Evolutionary conservation across 1,140 invertebrate genomes (phyloP).

Genomic region (Phocides pigmalion): DNA sequence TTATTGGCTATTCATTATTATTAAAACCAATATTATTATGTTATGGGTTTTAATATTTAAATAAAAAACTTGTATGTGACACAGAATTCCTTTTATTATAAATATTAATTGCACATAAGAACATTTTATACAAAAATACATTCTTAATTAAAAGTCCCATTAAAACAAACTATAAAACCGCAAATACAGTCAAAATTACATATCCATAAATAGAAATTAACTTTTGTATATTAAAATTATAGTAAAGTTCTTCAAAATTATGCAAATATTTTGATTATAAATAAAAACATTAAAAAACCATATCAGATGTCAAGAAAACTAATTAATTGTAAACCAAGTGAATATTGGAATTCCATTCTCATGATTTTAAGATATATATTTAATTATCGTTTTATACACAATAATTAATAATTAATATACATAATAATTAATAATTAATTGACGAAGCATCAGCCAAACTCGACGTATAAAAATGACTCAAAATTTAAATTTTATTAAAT

Average conservation of each 20-base stretch:
- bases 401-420: slow-evolving; percentile 20
- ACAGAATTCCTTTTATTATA: slow-evolving; percentile 77
- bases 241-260: slow-evolving; percentile 52
- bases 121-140: slow-evolving; percentile 82
- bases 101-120: slow-evolving; percentile 82
- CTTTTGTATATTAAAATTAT: slow-evolving; percentile 56
- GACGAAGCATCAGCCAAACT: slow-evolving; percentile 40
- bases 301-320: slow-evolving; percentile 69
- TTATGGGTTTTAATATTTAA: background rate
- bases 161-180: slow-evolving; percentile 77
- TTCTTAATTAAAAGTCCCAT: slow-evolving; percentile 78
- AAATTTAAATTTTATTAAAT: slow-evolving; percentile 21
- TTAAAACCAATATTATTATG: too few species aligned
- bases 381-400: too few species aligned
- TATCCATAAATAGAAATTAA: slow-evolving; percentile 53
- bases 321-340: slow-evolving; percentile 50
- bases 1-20: too few species aligned
- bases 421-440: slow-evolving; percentile 43
- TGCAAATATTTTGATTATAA: slow-evolving; percentile 39
- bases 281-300: slow-evolving; percentile 36
- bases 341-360: slow-evolving; percentile 30
- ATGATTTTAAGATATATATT: slow-evolving; percentile 35
- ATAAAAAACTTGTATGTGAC: slow-evolving; percentile 44
- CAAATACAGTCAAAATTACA: slow-evolving; percentile 54
- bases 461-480: slow-evolving; percentile 26